phyloP scores from a whole-genome alignment of 1,140 invertebrate species.

The Heliconius congener region DNA sequence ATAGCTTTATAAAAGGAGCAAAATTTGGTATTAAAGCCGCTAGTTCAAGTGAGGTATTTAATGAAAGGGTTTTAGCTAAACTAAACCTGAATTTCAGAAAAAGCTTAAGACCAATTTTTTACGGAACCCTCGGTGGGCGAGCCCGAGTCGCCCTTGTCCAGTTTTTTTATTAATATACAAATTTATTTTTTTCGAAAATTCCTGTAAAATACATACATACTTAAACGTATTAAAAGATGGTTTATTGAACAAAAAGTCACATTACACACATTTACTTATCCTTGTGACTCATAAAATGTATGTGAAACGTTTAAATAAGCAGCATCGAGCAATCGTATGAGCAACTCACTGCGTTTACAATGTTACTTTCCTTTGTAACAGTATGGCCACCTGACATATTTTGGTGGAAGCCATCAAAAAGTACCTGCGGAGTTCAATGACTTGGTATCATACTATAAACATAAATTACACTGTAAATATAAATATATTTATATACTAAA shows the following conservation, averaged over 20 bases:
- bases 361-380: constrained; percentile 6
- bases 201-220: no score
- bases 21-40: no score
- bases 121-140: no score
- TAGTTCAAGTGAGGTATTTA: no score
- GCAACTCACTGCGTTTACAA: not conserved
- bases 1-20: no score
- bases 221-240: not conserved
- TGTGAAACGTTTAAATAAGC: not conserved
- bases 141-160: no score
- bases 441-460: not conserved
- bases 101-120: no score
- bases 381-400: not conserved
- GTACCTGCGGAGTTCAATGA: not conserved
- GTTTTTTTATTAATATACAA: not conserved
- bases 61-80: no score
- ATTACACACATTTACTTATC: not conserved
- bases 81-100: no score
- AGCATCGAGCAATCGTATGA: not conserved
- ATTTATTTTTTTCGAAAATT: no score
- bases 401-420: not conserved
- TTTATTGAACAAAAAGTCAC: not conserved
- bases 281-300: not conserved
- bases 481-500: not conserved
- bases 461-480: not conserved